phyloP scores from a whole-genome alignment of 2,797 vertebrate genomes.

The Pangasius mekongensis region DNA sequence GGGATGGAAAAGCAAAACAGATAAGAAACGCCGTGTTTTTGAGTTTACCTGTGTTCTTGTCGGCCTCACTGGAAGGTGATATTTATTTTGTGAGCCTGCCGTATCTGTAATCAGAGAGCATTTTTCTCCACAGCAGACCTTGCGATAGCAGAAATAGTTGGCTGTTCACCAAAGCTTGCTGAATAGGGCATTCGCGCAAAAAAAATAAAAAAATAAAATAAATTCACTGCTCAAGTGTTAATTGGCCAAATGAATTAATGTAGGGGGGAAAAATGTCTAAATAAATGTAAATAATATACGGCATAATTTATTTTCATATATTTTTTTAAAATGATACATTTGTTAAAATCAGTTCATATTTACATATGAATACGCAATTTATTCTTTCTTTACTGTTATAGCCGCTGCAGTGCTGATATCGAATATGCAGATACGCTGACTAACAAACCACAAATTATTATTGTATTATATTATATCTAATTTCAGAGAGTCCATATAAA shows the following conservation, averaged over 20 bases:
- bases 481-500: not conserved
- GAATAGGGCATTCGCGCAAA: not conserved
- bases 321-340: not conserved
- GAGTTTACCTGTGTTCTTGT: not conserved
- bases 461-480: not conserved
- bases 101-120: conserved; percentile 4
- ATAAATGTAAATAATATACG: not conserved
- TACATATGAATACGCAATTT: not conserved
- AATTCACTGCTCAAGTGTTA: not conserved
- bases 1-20: not conserved
- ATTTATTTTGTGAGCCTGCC: not conserved
- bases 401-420: not conserved
- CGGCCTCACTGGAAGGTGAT: no score
- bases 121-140: not conserved
- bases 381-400: not conserved
- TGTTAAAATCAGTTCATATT: not conserved
- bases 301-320: not conserved
- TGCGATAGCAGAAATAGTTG: not conserved
- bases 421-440: not conserved
- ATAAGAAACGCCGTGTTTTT: not conserved
- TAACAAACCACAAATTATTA: not conserved
- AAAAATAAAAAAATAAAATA: no score
- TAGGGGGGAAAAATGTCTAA: not conserved
- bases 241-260: not conserved
- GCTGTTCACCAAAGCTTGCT: not conserved